phyloP scores from a whole-genome alignment of 1,140 invertebrate species.

The Drosophila fuyamai region DNA sequence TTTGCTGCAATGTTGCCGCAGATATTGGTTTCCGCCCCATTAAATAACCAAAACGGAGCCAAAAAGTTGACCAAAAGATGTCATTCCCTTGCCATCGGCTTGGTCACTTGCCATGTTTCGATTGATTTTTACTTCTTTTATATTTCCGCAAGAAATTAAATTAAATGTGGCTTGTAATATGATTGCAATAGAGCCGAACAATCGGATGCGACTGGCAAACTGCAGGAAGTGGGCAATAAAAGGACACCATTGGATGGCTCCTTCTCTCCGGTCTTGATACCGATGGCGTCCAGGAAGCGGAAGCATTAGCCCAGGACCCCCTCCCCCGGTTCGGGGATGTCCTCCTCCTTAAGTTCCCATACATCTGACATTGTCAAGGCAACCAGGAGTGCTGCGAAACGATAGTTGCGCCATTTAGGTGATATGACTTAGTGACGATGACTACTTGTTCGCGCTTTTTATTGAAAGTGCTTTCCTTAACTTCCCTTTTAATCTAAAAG shows the following conservation, averaged over 20 bases:
- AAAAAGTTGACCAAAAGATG: slow-evolving; percentile 26
- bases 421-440: slow-evolving; percentile 37
- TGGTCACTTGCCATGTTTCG: slow-evolving; percentile 19
- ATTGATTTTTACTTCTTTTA: slow-evolving; percentile 58
- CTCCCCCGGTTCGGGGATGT: neutral
- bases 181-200: slow-evolving; percentile 66
- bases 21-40: slow-evolving; percentile 57
- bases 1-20: slow-evolving; percentile 11
- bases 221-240: slow-evolving; percentile 71
- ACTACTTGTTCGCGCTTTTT: slow-evolving; percentile 53
- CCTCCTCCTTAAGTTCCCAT: slow-evolving; percentile 19
- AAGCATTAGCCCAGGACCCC: slow-evolving; percentile 53
- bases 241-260: slow-evolving; percentile 45
- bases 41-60: slow-evolving; percentile 39
- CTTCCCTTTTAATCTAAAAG: slow-evolving; percentile 51
- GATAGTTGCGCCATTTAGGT: slow-evolving; percentile 1
- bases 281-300: slow-evolving; percentile 46
- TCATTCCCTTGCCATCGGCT: neutral
- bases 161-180: slow-evolving; percentile 80
- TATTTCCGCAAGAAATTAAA: slow-evolving; percentile 78
- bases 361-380: slow-evolving; percentile 14
- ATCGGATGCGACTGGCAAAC: slow-evolving; percentile 69
- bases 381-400: neutral
- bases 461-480: slow-evolving; percentile 64
- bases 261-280: slow-evolving; percentile 8